phyloP scores from a whole-genome alignment of 1,140 invertebrate genomes.

The Drosophila tsacasi region DNA sequence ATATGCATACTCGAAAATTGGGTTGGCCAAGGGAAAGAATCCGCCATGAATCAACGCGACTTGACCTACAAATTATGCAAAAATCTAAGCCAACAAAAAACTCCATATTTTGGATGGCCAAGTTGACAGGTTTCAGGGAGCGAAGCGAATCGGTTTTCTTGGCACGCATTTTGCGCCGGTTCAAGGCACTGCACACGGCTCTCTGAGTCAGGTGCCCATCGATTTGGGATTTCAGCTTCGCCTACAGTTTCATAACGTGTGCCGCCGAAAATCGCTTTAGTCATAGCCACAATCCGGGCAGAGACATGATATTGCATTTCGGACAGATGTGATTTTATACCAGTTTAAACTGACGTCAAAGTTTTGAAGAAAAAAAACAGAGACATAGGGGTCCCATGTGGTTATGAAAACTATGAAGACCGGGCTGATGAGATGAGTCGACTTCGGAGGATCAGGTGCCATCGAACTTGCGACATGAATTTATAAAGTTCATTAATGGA shows the following conservation, averaged over 20 bases:
- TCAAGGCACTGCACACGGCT: slow-evolving; percentile 14
- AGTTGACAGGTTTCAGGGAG: slow-evolving; percentile 31
- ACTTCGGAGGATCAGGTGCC: slow-evolving; percentile 9
- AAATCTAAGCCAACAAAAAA: slow-evolving; percentile 25
- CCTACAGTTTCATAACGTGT: slow-evolving; percentile 42
- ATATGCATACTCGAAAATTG: slow-evolving; percentile 17
- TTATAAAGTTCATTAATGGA: slow-evolving; percentile 64
- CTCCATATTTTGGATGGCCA: slow-evolving; percentile 20
- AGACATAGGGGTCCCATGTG: background rate
- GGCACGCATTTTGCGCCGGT: slow-evolving; percentile 52
- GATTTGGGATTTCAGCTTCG: slow-evolving; percentile 22
- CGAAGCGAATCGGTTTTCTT: slow-evolving; percentile 52
- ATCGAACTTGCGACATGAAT: slow-evolving; percentile 55
- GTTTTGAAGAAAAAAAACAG: background rate
- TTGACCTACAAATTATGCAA: slow-evolving; percentile 69
- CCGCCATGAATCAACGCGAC: slow-evolving; percentile 29
- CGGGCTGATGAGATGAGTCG: slow-evolving; percentile 32
- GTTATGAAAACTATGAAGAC: slow-evolving; percentile 42
- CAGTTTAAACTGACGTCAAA: slow-evolving; percentile 22
- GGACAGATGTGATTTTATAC: slow-evolving; percentile 25
- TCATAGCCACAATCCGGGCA: slow-evolving; percentile 33
- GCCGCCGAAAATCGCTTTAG: slow-evolving; percentile 45
- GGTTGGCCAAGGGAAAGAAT: slow-evolving; percentile 38
- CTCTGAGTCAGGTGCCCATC: slow-evolving; percentile 23
- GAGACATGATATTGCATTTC: slow-evolving; percentile 44